phyloP scores from a whole-genome alignment of 2,113 vertebrate species.

The Melanerpes aurifrons region DNA sequence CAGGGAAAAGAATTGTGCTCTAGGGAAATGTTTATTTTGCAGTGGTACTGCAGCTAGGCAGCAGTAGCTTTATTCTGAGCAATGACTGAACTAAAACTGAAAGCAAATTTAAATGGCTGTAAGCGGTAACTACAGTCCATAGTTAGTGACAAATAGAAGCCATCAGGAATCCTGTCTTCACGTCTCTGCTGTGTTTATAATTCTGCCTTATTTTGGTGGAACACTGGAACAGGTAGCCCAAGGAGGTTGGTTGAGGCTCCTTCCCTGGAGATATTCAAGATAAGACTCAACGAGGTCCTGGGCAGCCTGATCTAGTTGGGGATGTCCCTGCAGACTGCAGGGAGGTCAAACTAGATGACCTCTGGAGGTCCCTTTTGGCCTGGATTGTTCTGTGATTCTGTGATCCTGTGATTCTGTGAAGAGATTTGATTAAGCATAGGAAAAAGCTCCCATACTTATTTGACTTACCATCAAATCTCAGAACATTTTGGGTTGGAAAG shows the following conservation, averaged over 20 bases:
- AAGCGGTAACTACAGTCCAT: background rate
- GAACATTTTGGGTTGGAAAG: background rate
- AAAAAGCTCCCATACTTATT: background rate
- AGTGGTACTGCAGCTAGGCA: background rate
- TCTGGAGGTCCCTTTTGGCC: too few relatives aligned
- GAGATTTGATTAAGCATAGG: background rate
- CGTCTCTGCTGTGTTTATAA: background rate
- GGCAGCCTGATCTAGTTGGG: too few relatives aligned
- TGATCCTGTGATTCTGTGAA: background rate
- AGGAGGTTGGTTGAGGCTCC: too few relatives aligned
- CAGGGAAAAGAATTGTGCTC: background rate
- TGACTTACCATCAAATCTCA: background rate
- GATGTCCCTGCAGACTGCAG: too few relatives aligned
- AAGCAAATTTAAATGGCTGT: background rate
- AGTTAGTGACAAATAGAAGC: background rate
- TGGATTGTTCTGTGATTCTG: too few relatives aligned
- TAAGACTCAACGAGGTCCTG: too few relatives aligned
- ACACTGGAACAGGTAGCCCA: too few relatives aligned
- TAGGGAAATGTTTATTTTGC: background rate
- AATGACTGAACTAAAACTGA: background rate
- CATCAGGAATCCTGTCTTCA: background rate
- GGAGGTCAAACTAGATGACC: too few relatives aligned
- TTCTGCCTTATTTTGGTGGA: background rate
- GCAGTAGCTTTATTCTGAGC: background rate
- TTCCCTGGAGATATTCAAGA: too few relatives aligned